Evolutionary conservation across 2,888 invertebrate species (phyloP), one percentile per base, ranked within the genome.

Genomic region (Camptogramma bilineatum): DNA sequence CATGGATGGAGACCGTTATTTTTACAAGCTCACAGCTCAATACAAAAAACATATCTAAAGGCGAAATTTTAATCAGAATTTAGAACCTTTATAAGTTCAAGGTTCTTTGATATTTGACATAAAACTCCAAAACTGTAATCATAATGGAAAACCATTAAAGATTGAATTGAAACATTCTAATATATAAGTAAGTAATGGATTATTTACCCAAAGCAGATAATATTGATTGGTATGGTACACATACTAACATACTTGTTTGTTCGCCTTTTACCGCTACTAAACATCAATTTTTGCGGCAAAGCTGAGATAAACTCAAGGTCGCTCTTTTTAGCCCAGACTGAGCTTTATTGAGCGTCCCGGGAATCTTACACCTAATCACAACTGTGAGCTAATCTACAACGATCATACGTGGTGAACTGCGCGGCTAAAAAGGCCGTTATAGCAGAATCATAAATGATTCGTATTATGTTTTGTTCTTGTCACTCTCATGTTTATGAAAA

Each of bases 341-440:
- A 42, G 55, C 59, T 56, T 60, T 60, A 60, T 64, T 64, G 64
- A 64, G 59, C 59, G 59, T 42, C 59, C 59, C 55, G 46, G 64
- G 54, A 50, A 55, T 51, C 51, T 42, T 54, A 46, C 53, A 31
- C 16, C 46, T 19, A 56, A 24, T 34, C 16, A 16, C 28, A 47
- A 62, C 53, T 54, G 21, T 44, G 16, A 28, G 28, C 58, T 57
- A n/a, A 42, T 28, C 51, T 52, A 31, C 51, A 34, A 44, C 28
- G 39, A 0, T 42, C 42, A 54, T 48, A 24, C 17, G 18, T 21
- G 3, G 31, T 52, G 52, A 52, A 46, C 19, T 44, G 28, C 19
- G n/a, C n/a, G n/a, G n/a, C n/a, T n/a, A n/a, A n/a, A n/a, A n/a
- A n/a, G n/a, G n/a, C n/a, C n/a, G n/a, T n/a, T n/a, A n/a, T n/a